phyloP scores from a whole-genome alignment of 1,140 invertebrate genomes.

The Gryllus bimaculatus region DNA sequence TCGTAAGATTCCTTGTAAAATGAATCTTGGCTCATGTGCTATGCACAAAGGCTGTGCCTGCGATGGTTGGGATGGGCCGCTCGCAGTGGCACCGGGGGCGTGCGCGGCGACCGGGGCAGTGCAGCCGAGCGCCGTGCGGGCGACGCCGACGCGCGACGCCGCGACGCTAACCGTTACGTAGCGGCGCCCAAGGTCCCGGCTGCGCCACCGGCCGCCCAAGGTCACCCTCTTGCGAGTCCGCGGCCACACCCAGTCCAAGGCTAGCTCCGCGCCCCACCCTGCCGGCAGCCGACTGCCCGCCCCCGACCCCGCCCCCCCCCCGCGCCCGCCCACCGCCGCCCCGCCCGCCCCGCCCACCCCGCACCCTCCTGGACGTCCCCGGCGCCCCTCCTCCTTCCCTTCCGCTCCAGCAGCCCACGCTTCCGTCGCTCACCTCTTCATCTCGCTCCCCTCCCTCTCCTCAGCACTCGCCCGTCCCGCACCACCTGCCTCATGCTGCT shows the following conservation, averaged over 20 bases:
- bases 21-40: too few species aligned
- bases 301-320: neutral
- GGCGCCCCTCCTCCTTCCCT: neutral
- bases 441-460: neutral
- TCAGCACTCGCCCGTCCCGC: neutral
- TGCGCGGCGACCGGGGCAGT: neutral
- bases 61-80: too few species aligned
- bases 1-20: too few species aligned
- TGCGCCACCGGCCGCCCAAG: neutral
- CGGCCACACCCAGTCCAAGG: constrained; percentile 17
- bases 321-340: neutral
- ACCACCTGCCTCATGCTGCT: too few species aligned
- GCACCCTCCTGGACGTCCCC: neutral
- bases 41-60: too few species aligned
- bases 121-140: neutral
- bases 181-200: neutral
- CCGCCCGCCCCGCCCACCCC: too few species aligned
- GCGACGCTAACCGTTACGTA: neutral
- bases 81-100: too few species aligned
- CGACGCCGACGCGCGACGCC: neutral
- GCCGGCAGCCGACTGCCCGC: neutral
- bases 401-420: too few species aligned
- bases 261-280: neutral
- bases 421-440: neutral
- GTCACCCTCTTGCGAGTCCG: constrained; percentile 7